Evolutionary conservation across 2,797 vertebrate species (phyloP).

Genomic region (Pseudomugil gertrudae): DNA sequence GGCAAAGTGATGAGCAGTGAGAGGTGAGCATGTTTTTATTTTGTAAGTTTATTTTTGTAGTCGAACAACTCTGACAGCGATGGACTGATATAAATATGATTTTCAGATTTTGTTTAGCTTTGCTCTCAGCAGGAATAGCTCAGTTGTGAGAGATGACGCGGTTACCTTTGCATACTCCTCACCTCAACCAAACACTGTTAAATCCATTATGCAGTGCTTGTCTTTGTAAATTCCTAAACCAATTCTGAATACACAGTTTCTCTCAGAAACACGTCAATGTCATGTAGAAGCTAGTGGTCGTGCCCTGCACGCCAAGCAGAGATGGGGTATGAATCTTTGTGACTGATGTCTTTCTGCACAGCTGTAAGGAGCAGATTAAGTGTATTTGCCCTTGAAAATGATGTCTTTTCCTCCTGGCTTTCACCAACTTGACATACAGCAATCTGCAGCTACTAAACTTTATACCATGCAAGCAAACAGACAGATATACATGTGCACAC

Average conservation of each 20-base stretch:
- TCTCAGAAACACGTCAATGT: constrained; percentile 41
- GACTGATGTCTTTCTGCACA: constrained; percentile 1
- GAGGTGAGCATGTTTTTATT: constrained; percentile 36
- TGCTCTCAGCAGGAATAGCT: constrained; percentile 38
- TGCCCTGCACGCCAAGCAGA: constrained; percentile 9
- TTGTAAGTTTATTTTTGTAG: constrained; percentile 12
- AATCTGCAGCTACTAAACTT: neutral
- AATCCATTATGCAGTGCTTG: constrained; percentile 37
- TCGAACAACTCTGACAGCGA: constrained; percentile 45
- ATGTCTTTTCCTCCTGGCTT: constrained; percentile 16
- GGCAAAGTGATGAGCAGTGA: constrained; percentile 37
- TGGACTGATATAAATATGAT: constrained; percentile 51
- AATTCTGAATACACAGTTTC: constrained; percentile 56
- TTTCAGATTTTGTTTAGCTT: constrained; percentile 49
- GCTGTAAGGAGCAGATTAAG: neutral
- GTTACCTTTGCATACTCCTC: constrained; percentile 9
- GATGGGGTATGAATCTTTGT: neutral
- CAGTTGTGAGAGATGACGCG: constrained; percentile 43
- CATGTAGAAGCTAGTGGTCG: constrained; percentile 23
- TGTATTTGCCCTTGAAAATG: constrained; percentile 43
- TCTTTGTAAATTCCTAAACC: constrained; percentile 57
- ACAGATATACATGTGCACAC: constrained; percentile 32
- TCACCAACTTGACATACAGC: constrained; percentile 21
- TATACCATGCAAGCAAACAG: constrained; percentile 9
- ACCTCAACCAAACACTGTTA: constrained; percentile 39